Conservation (phyloP, 23 tunicate genomes). For the Ascidia mentula region DNA sequence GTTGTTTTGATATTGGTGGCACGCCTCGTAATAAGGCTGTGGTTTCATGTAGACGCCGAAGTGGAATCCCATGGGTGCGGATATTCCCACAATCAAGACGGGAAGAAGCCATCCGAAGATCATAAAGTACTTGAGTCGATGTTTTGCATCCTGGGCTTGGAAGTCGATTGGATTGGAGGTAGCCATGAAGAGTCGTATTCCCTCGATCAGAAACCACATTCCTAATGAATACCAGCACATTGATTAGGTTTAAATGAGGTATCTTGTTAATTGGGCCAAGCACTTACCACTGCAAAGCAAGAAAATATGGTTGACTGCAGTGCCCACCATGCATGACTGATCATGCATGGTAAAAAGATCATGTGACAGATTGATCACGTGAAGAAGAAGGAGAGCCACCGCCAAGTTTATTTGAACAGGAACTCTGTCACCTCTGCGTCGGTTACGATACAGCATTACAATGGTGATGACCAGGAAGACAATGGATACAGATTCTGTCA, state of each 20-base stretch:
- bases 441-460: background rate
- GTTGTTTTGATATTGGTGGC: background rate
- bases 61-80: background rate
- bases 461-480: background rate
- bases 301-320: background rate
- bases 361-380: background rate
- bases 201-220: slow-evolving; percentile 5
- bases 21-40: background rate
- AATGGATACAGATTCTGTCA: background rate
- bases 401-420: background rate
- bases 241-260: too few species aligned
- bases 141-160: background rate
- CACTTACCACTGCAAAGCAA: background rate
- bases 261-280: background rate
- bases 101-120: background rate
- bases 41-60: background rate
- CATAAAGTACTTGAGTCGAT: background rate
- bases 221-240: background rate
- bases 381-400: background rate
- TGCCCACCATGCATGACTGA: background rate
- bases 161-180: background rate
- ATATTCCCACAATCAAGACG: background rate
- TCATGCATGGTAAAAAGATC: background rate
- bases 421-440: background rate
- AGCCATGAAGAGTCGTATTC: background rate